Base-by-base conservation (phyloP, 2,797 vertebrate species). In the Lutjanus campechanus region DNA sequence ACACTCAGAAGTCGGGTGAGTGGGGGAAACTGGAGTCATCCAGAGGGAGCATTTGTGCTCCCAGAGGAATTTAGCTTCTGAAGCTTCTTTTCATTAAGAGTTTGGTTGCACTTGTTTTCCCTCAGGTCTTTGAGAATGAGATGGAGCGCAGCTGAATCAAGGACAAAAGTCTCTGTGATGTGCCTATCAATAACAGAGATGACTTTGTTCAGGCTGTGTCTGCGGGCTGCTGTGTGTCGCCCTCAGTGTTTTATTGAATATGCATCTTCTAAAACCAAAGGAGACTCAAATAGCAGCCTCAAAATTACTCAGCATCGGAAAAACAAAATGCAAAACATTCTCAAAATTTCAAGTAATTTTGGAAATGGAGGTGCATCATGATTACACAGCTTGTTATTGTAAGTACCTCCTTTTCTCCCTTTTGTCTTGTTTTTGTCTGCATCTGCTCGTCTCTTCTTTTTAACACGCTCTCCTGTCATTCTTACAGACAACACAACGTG, bases 71-170 rank as follows among this genome's bases (percentile, higher is more conserved):
- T 60, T 5, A 10, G 59, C 68, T 51, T 72, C 63, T 78, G 58
- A 80, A 72, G 83, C 44, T 76, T 69, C 55, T 56, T 70, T 83
- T 88, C 63, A 69, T 79, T 60, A 72, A 53, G 46, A 74, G 10
- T 68, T 79, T 62, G 43, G 40, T 43, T 65, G 40, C 49, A 22
- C 17, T 75, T 59, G n/a, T 77, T 85, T 83, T 58, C 47, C 84
- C 62, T 62, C 64, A 29, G 77, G 77, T 66, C 44, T 78, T 82
- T 80, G 22, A 50, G 71, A 82, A 71, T 67, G 44, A 61, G 51
- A 81, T 49, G 36, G 22, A 78, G 66, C 40, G 51, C 40, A 83
- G 60, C 70, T 36, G 41, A 22, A 72, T 76, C 62, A 67, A 70
- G 53, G 69, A 64, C 63, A 61, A 62, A 65, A 17, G 46, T 69